Evolutionary conservation across 2,888 invertebrate genomes (phyloP).

Genomic region (Morpho deidamia): DNA sequence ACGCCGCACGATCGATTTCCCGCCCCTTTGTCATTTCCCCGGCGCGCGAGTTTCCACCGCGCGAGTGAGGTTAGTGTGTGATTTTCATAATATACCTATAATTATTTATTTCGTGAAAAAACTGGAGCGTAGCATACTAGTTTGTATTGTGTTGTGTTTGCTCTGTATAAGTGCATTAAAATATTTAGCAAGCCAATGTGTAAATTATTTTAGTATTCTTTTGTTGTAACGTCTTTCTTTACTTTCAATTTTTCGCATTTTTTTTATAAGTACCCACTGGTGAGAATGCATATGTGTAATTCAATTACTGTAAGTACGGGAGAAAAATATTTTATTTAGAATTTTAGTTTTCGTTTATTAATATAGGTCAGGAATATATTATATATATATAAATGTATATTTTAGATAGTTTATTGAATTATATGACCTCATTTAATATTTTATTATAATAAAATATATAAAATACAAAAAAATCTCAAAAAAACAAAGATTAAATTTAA

Average conservation of each 20-base stretch:
- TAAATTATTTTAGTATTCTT: conserved; percentile 6
- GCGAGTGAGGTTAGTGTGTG: conserved; percentile 66
- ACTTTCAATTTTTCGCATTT: not conserved
- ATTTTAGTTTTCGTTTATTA: no score
- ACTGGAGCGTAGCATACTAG: conserved; percentile 21
- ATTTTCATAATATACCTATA: conserved; percentile 28
- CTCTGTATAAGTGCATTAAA: conserved; percentile 11
- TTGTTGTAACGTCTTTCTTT: conserved; percentile 1
- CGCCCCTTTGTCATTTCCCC: conserved; percentile 52
- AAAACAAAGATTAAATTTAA: no score
- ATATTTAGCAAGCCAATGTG: conserved; percentile 5
- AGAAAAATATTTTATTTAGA: no score
- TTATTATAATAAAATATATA: no score
- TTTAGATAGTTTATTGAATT: no score
- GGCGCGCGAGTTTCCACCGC: conserved; percentile 55
- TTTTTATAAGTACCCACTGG: not conserved
- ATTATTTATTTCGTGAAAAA: conserved; percentile 20
- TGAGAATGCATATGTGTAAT: not conserved
- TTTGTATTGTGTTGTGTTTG: conserved; percentile 23
- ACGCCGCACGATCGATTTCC: conserved; percentile 54
- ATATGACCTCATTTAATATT: no score
- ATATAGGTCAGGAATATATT: no score
- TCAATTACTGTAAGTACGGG: no score
- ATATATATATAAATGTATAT: no score
- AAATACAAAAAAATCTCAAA: no score